Evolutionary conservation across 2,113 vertebrate genomes (phyloP), one percentile per base, ranked within the genome.

Genomic region (Anas platyrhynchos): DNA sequence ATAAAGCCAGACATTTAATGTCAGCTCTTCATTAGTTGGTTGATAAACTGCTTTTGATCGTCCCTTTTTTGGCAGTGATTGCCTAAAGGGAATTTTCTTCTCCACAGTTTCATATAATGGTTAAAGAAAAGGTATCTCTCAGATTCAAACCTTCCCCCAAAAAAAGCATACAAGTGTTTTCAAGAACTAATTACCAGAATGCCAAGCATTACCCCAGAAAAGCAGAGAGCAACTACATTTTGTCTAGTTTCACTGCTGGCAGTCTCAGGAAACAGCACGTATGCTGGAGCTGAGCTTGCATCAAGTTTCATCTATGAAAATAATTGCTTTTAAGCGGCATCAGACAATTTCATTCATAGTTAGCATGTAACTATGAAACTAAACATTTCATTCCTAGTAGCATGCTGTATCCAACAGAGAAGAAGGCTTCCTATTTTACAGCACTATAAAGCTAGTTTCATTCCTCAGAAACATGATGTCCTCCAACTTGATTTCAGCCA

Each of bases 401-500:
- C 46, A 17, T 0, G 2, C n/a, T 46, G 38, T 11, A 26, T 12
- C 15, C 18, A 34, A 13, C 2, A 56, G n/a, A 69, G 73, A 15
- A 62, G 4, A 1, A 1, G 16, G 36, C 32, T 74, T 26, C 79
- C 78, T 44, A 21, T 59, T 18, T 11, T 1, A 68, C 66, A 76
- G 63, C 9, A 1, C 29, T 5, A 2, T 1, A 11, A 23, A 55
- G 34, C 15, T 14, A 6, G 11, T 0, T 17, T 44, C 26, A 68
- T 56, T 76, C 46, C 62, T 31, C 7, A 38, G 63, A 78, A 72
- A 62, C 36, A 13, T 1, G 2, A 5, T 2, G 5, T 4, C 54
- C 55, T 44, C 56, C 36, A 18, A 9, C 3, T 12, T 18, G 22
- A 11, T 41, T 73, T 31, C 34, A 18, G 59, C 21, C 20, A 22